Evolutionary conservation across 2,888 invertebrate genomes (phyloP).

Genomic region (Allolobophora icterica): DNA sequence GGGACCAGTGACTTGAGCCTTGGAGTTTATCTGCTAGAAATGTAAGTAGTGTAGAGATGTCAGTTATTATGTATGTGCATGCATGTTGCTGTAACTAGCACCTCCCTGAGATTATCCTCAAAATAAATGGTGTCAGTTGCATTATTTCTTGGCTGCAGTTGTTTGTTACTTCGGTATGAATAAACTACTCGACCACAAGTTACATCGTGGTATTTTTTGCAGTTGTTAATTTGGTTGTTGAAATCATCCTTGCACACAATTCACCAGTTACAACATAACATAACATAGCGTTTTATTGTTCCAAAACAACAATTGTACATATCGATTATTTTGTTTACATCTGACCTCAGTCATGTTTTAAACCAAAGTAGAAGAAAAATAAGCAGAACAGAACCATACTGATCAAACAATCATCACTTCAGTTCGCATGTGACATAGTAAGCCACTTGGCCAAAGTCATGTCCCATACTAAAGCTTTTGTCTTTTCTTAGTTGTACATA

Average conservation of each 20-base stretch:
- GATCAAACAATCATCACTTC: too few species aligned
- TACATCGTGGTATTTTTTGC: neutral
- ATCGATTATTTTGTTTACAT: too few species aligned
- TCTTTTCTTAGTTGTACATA: too few species aligned
- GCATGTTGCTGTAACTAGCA: neutral
- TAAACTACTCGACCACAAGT: neutral
- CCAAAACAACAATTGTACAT: too few species aligned
- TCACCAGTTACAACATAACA: too few species aligned
- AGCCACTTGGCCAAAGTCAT: too few species aligned
- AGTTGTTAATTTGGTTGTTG: neutral
- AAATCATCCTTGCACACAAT: neutral
- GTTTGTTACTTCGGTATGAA: neutral
- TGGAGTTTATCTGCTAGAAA: constrained; percentile 1
- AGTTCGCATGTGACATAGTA: too few species aligned
- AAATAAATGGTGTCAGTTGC: neutral
- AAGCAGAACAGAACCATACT: too few species aligned
- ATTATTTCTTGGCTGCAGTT: neutral
- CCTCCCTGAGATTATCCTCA: neutral
- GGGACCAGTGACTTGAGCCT: neutral
- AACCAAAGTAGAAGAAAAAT: too few species aligned
- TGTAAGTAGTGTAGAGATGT: neutral
- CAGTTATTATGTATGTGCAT: neutral
- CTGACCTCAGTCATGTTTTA: too few species aligned
- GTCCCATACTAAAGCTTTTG: too few species aligned
- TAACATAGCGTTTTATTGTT: too few species aligned